Conservation (phyloP, 2,113 vertebrate genomes). For the Brachionichthys hirsutus region DNA sequence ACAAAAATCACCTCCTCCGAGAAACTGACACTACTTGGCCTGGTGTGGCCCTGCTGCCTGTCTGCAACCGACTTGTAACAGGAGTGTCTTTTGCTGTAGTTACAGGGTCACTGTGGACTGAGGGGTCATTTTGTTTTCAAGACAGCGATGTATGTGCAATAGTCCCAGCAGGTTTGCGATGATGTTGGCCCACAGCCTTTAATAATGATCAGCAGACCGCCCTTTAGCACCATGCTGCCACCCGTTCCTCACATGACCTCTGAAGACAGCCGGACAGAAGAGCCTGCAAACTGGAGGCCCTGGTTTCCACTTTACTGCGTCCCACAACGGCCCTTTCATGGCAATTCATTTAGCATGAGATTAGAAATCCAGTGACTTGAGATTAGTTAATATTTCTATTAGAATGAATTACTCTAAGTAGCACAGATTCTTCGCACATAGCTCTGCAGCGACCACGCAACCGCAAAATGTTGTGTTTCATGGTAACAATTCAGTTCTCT, state of each 20-base stretch:
- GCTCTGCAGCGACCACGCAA: background rate
- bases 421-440: background rate
- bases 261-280: background rate
- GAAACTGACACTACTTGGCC: conserved; percentile 59
- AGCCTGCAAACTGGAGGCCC: background rate
- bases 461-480: conserved; percentile 3
- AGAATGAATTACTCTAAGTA: conserved; percentile 6
- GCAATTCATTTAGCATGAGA: conserved; percentile 1
- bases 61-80: conserved; percentile 16
- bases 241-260: conserved; percentile 18
- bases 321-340: background rate
- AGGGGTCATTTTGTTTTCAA: conserved; percentile 14
- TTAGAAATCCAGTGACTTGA: background rate
- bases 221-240: conserved; percentile 11
- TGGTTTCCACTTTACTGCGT: background rate
- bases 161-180: conserved; percentile 15
- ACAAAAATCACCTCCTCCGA: conserved; percentile 37
- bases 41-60: conserved; percentile 24
- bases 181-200: conserved; percentile 14
- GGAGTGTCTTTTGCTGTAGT: conserved; percentile 16
- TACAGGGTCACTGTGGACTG: conserved; percentile 33
- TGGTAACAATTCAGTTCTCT: background rate
- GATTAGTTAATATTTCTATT: conserved; percentile 11
- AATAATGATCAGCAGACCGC: conserved; percentile 17
- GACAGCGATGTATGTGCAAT: conserved; percentile 10